Base-by-base conservation (phyloP, 2,113 vertebrate genomes). In the Coptodon bakossiorum region DNA sequence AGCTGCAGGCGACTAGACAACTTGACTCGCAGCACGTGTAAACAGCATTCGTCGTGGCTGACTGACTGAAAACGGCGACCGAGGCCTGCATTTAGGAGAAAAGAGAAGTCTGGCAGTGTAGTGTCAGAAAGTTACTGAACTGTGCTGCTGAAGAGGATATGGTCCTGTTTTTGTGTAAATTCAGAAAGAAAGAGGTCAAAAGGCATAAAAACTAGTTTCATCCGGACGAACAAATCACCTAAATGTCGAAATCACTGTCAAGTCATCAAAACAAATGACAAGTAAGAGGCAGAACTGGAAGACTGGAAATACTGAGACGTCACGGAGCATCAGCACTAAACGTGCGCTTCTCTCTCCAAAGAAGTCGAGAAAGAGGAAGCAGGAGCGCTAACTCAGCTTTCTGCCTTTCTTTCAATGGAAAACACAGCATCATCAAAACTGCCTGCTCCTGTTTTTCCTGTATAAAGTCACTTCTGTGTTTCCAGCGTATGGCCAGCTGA, bases 311-410 rank as follows among this genome's bases (percentile, higher is more conserved):
- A 89, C 24, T 82, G 53, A 91, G 56, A 94, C 90, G 88, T 93
- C 95, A 95, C 86, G 5, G 59, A 84, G 71, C 88, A 50, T 86
- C 78, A 19, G 85, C 71, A 73, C 22, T 68, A 84, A 89, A 95
- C 89, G 85, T 94, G 90, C 88, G 93, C 90, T 95, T 95, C 92
- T 94, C 84, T 86, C 81, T 92, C 86, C 40, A 83, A 85, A 45
- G 29, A 84, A 76, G 85, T 43, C 34, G 52, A 88, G 90, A 95
- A 95, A 95, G 90, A 79, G 94, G 95, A 97, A 96, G 94, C 68
- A 90, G 81, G 91, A 97, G 90, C 84, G 95, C 95, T 73, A 82
- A 12, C 81, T 95, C 93, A 92, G 95, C 95, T 88, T 82, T 83
- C 91, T 92, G 43, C 14, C n/a, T 91, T 92, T 94, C 86, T 88